Base-by-base conservation (phyloP, 2,888 invertebrate species). In the Tuberolachnus salignus region DNA sequence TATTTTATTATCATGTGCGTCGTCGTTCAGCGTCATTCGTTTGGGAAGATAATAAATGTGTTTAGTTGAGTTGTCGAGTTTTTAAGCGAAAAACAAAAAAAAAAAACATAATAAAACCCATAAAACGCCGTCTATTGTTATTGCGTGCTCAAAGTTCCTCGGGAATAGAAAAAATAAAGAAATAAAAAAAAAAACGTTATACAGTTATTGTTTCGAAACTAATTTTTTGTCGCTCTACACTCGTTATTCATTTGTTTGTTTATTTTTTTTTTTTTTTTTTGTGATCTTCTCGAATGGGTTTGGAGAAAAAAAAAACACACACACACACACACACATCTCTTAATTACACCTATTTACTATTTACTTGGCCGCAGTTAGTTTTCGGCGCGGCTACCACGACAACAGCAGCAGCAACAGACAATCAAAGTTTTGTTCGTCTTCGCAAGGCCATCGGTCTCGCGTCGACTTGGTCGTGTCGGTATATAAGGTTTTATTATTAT, bases 281-380 rank as follows among this genome's bases (percentile, higher is more conserved):
- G 49, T 34, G 61, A 53, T 63, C 16, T 53, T 74, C 64, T 64
- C 51, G 23, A 64, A 74, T 53, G 34, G 72, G 61, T 73, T 73
- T 63, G 26, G 16, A 61, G 57, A 73, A 63, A n/a, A n/a, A n/a
- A n/a, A n/a, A n/a, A n/a, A n/a, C n/a, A n/a, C n/a, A n/a, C n/a
- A n/a, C n/a, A n/a, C n/a, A n/a, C n/a, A n/a, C n/a, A n/a, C n/a
- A 51, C 34, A 44, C 63, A 64, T 63, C 64, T 74, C 73, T 64
- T 74, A 74, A 74, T 74, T 74, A 74, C 63, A 23, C 53, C 73
- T 64, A 74, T 74, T 74, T 74, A 74, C 55, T 13, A 1, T 13
- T 8, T 23, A 11, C 6, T 2, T 49, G 42, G 42, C 42, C 44
- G 44, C 10, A 23, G 19, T 49, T 59, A 23, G 19, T 49, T 59